Base-by-base conservation (phyloP, 2,888 invertebrate genomes). In the Drosophila anomalata region DNA sequence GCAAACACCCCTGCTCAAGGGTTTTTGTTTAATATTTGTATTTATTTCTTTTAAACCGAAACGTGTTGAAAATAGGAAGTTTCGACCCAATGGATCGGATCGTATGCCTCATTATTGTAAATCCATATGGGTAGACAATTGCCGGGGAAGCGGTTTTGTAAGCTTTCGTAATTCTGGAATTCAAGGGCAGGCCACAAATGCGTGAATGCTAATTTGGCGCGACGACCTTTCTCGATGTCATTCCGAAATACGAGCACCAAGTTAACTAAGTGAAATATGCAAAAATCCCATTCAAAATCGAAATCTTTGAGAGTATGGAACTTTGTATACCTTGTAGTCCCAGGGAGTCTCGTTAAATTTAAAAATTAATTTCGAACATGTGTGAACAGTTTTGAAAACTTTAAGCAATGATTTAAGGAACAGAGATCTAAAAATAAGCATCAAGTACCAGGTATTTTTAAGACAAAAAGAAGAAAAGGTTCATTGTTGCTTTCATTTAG, bases 191-290 rank as follows among this genome's bases (percentile, higher is more conserved):
- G 11, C 56, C 24, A 62, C 68, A 65, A 36, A 56, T 47, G 56
- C 68, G 44, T 54, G 39, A 67, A 65, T 65, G 68, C 65, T 67
- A 68, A 65, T 65, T 67, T 68, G 46, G 68, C 11, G 46, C 29
- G 36, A 46, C 46, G 65, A 65, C 65, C 65, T 65, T 63, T 55
- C 44, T 42, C 46, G 36, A 55, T 56, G 68, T 47, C 36, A 36
- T 22, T 54, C 31, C 31, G 68, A 36, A 67, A 46, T 67, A 46
- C 68, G 68, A 65, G 46, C 46, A 20, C 17, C n/a, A 6, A 36
- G 36, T 36, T 36, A 36, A 20, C 12, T 20, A 20, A 24, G 56
- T 67, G 46, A 65, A 67, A 65, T 67, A 65, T 65, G 67, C 67
- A 54, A 53, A 65, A 63, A 67, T 29, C 68, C 54, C 63, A 67